Evolutionary conservation across 1,140 invertebrate genomes (phyloP), one percentile per base, ranked within the genome.

Genomic region (Cyphomyrmex costatus): DNA sequence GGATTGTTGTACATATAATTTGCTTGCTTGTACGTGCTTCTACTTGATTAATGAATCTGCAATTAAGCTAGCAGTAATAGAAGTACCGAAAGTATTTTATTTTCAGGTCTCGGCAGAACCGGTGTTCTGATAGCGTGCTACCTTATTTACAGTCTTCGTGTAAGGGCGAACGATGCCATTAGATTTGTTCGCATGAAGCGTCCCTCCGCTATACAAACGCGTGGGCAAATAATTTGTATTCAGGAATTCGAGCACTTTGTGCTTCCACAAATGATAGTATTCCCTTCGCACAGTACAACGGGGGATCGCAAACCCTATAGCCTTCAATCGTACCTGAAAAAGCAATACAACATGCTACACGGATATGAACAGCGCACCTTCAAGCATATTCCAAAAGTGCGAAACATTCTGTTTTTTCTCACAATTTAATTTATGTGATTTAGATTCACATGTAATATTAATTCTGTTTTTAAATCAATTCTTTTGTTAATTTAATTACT

Each of bases 61-160:
- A 76, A 76, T 76, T 65, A 65, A n/a, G 8, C 12, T 12, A n/a
- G 3, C 30, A n/a, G 24, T 61, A 66, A 51, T 16, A 36, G 24
- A 56, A 78, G 53, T 68, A n/a, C 21, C 24, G 14, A 21, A 33
- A 71, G 12, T 65, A 60, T 60, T 79, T 42, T 56, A 56, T n/a
- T 82, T 86, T 86, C 93, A 97, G 97, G 97, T 89, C 94, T 98
- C 65, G 98, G 98, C 2, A 95, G 98, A 90, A 98, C 98, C 5
- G 98, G 98, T 2, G 97, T 98, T 5, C 95, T 98, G 19, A 98
- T 98, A 87, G 97, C 98, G 0, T 98, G 97, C 94, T 98, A 98
- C 95, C 95, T 99, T 14, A 97, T 98, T 16, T 98, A 97, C 94
- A 96, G 96, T 42, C 96, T 98, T 88, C 95, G 98, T 87, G 96